Evolutionary conservation across 2,888 invertebrate genomes (phyloP).

Genomic region (Cephus spinipes): DNA sequence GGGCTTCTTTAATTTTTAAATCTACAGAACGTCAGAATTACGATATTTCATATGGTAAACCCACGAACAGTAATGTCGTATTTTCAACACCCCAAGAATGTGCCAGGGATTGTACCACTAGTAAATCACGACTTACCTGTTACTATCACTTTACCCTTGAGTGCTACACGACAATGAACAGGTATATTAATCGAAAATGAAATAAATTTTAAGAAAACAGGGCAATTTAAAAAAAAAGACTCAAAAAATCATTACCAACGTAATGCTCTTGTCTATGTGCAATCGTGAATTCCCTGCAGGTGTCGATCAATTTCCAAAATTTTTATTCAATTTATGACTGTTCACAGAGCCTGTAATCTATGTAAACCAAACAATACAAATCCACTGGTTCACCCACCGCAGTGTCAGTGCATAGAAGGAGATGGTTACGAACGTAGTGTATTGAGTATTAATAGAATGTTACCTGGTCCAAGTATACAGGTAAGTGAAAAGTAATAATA

Average conservation of each 20-base stretch:
- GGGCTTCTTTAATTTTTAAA: too few species aligned
- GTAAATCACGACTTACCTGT: conserved; percentile 42
- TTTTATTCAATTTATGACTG: too few species aligned
- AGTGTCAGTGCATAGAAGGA: conserved; percentile 40
- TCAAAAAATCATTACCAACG: too few species aligned
- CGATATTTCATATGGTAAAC: too few species aligned
- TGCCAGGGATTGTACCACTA: conserved; percentile 49
- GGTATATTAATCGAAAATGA: conserved; percentile 1
- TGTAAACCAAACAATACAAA: conserved; percentile 38
- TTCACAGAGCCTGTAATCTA: conserved; percentile 33
- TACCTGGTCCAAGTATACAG: conserved; percentile 38
- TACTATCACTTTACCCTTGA: conserved; percentile 47
- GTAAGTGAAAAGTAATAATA: not conserved
- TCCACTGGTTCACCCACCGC: conserved; percentile 15
- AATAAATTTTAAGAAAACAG: too few species aligned
- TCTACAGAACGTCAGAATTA: too few species aligned
- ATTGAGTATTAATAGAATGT: conserved; percentile 38
- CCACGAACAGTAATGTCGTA: not conserved
- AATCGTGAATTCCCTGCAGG: not conserved
- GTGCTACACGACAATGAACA: conserved; percentile 32
- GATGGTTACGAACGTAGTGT: conserved; percentile 37
- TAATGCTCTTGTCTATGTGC: too few species aligned
- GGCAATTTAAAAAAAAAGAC: too few species aligned
- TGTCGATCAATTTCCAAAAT: not conserved
- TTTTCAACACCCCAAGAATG: conserved; percentile 42